Base-by-base conservation (phyloP, 2,888 invertebrate species). In the Portevinia maculata region DNA sequence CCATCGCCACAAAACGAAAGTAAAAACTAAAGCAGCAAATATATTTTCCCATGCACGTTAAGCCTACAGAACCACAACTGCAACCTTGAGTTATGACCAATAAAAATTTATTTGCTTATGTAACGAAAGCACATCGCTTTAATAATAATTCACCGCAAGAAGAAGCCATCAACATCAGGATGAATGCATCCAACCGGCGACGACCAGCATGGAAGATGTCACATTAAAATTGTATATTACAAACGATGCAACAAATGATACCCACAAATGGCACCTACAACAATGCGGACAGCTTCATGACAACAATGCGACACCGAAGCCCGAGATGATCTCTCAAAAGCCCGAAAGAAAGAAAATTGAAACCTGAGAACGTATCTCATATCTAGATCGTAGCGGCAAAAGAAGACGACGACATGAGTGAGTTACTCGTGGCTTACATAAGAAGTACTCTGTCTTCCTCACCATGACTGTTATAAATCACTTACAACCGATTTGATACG, bases 71-170 rank as follows among this genome's bases (percentile, higher is more conserved):
- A 62, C 57, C 24, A 62, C 46, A 48, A 30, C 44, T 34, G 37
- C 67, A 79, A 57, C 84, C 84, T 69, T 79, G 84, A 84, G 79
- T 84, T 84, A 84, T 74, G 84, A 48, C 73, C 84, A 84, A 79
- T 79, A 74, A 84, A 55, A 79, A 64, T 84, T 84, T 79, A 74
- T 84, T 48, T 21, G 67, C 71, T 83, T 83, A 83, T 76, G 64
- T 70, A 81, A 81, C 70, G 59, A 52, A 64, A 39, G 24, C 52
- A 3, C 57, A 65, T 53, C 34, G 37, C 46, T 65, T 30, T 8
- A 19, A 28, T 60, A 60, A 60, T 55, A 57, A 50, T 32, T 55
- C 62, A 48, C 28, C 39, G 19, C 70, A 44, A 59, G 76, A 76
- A 70, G 69, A 69, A 79, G 79, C 55, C 67, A 79, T 79, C 79